phyloP scores from a whole-genome alignment of 2,797 vertebrate genomes.

The Dromococcyx pavoninus region DNA sequence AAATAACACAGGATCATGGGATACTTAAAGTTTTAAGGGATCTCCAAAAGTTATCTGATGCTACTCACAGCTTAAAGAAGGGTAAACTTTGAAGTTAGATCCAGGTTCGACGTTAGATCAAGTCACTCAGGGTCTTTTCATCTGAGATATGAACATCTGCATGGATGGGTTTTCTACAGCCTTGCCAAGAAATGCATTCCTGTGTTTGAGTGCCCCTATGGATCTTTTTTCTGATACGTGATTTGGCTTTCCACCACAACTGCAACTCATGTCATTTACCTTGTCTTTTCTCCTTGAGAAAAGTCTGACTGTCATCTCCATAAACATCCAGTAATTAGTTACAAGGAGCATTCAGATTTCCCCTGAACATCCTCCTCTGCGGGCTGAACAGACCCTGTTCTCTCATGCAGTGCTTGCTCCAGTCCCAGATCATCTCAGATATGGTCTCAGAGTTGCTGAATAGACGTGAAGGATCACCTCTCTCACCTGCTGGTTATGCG shows the following conservation, averaged over 20 bases:
- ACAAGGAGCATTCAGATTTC: not conserved
- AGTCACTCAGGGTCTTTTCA: not conserved
- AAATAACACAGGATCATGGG: not conserved
- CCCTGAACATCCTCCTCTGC: not conserved
- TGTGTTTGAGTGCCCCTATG: not conserved
- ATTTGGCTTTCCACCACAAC: not conserved
- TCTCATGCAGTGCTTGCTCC: fast-evolving
- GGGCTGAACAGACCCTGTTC: not conserved
- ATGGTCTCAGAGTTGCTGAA: not conserved
- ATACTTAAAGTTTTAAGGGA: not conserved
- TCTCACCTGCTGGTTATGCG: too few relatives aligned
- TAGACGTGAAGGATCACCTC: not conserved
- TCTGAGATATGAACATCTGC: not conserved
- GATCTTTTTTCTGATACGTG: not conserved
- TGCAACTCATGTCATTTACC: not conserved
- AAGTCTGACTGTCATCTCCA: not conserved
- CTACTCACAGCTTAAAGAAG: not conserved
- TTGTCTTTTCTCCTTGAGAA: not conserved
- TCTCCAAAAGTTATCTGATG: not conserved
- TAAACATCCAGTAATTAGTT: not conserved
- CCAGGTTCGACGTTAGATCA: not conserved
- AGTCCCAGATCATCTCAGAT: too few relatives aligned
- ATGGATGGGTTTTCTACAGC: not conserved
- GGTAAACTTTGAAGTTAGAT: not conserved
- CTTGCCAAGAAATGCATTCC: not conserved